phyloP scores from a whole-genome alignment of 2,888 invertebrate species.

The Dysmachus trigonus region DNA sequence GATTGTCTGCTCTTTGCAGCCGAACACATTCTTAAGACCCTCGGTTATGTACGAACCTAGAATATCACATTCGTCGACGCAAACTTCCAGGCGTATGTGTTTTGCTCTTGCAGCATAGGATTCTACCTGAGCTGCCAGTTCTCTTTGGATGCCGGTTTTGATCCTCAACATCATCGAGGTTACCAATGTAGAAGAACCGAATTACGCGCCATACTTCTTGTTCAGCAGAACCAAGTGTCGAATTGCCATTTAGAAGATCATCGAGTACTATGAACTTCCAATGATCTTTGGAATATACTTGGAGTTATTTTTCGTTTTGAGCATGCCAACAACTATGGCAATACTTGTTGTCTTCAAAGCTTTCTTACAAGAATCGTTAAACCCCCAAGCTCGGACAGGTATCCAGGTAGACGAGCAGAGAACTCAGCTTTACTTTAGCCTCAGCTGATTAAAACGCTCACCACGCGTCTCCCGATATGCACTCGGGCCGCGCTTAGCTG shows the following conservation, averaged over 20 bases:
- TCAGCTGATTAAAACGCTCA: constrained; percentile 25
- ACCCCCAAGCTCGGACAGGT: background rate
- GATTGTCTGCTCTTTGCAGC: constrained; percentile 61
- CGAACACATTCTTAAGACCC: constrained; percentile 17
- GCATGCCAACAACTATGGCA: background rate
- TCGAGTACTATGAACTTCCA: background rate
- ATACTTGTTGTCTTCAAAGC: background rate
- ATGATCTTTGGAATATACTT: background rate
- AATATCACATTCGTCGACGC: constrained; percentile 9
- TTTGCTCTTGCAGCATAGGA: constrained; percentile 5
- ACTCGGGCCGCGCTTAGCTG: background rate
- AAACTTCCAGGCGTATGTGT: constrained; percentile 2
- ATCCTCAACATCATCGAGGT: background rate
- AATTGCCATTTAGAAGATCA: background rate
- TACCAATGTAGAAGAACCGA: background rate
- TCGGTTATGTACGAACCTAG: constrained; percentile 4
- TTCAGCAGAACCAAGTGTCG: background rate
- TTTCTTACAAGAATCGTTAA: constrained; percentile 20
- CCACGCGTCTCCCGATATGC: background rate
- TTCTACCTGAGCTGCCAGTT: constrained; percentile 13
- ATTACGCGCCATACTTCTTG: background rate
- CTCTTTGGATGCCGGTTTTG: background rate
- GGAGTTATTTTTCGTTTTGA: background rate
- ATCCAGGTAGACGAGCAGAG: background rate
- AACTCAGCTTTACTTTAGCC: background rate